Conservation (phyloP, 1,140 invertebrate genomes). For the Aricia agestis region DNA sequence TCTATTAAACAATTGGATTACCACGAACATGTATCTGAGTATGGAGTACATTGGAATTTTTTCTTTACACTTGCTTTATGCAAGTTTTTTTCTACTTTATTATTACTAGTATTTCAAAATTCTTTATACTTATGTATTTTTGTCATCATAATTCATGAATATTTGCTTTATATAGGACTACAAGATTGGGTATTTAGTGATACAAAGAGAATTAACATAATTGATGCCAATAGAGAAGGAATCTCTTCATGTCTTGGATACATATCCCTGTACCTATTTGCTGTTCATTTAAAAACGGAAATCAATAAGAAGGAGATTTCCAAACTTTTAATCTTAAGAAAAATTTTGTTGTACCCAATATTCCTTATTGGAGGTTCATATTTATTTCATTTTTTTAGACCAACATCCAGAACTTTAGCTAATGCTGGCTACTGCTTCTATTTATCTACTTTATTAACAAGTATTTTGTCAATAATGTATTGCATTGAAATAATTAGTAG, state of each 20-base stretch:
- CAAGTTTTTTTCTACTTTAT: slow-evolving; percentile 82
- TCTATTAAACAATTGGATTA: slow-evolving; percentile 84
- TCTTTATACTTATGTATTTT: slow-evolving; percentile 73
- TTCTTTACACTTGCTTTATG: slow-evolving; percentile 93
- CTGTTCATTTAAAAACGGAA: slow-evolving; percentile 81
- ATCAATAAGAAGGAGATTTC: slow-evolving; percentile 66
- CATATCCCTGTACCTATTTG: slow-evolving; percentile 86
- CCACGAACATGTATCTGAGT: slow-evolving; percentile 92
- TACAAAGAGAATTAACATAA: slow-evolving; percentile 76
- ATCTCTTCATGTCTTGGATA: slow-evolving; percentile 90
- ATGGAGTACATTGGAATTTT: slow-evolving; percentile 98
- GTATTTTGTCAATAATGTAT: slow-evolving; percentile 75
- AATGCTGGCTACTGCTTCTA: slow-evolving; percentile 87
- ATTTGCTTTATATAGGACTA: slow-evolving; percentile 79
- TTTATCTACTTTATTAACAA: slow-evolving; percentile 80
- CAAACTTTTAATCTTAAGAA: slow-evolving; percentile 39
- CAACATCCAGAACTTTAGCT: slow-evolving; percentile 82
- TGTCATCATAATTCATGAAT: slow-evolving; percentile 83
- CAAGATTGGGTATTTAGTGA: slow-evolving; percentile 84
- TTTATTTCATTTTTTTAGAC: slow-evolving; percentile 71
- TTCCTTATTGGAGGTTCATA: slow-evolving; percentile 72
- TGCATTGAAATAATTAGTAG: slow-evolving; percentile 69
- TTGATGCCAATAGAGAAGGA: slow-evolving; percentile 93
- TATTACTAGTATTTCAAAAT: slow-evolving; percentile 73
- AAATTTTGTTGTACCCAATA: slow-evolving; percentile 56